Evolutionary conservation across 2,113 vertebrate species (phyloP).

Genomic region (Neogale vison): DNA sequence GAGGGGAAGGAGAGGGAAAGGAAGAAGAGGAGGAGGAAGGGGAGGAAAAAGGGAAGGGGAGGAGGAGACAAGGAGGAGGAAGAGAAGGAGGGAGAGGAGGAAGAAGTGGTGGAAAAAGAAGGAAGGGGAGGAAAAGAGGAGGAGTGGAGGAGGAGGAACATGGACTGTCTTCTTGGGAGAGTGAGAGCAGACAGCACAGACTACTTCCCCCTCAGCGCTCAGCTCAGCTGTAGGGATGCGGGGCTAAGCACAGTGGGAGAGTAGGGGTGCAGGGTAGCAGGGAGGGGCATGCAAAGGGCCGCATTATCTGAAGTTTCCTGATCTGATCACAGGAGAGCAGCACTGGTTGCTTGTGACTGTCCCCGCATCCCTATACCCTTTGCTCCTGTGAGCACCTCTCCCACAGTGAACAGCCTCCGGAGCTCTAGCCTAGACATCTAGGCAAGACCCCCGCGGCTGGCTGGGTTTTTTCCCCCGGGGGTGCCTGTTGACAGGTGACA

Average conservation of each 20-base stretch:
- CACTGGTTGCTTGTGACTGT: not conserved
- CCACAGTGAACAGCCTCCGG: too few relatives aligned
- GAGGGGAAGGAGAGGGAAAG: too few relatives aligned
- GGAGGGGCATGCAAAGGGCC: rapidly evolving
- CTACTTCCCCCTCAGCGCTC: not conserved
- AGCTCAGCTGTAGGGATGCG: rapidly evolving
- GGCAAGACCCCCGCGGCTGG: not conserved
- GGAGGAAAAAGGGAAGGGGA: too few relatives aligned
- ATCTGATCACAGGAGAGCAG: not conserved
- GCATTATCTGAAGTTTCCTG: not conserved
- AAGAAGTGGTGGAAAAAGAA: too few relatives aligned
- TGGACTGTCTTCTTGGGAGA: not conserved
- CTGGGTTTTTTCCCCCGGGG: not conserved
- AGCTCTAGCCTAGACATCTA: not conserved
- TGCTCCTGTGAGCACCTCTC: not conserved
- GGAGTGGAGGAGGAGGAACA: not conserved
- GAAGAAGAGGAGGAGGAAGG: too few relatives aligned
- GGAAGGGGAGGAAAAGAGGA: too few relatives aligned
- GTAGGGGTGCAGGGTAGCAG: rapidly evolving
- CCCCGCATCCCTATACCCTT: too few relatives aligned
- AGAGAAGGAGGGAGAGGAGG: not conserved
- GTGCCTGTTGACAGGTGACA: conserved; percentile 44
- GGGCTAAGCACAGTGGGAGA: too few relatives aligned
- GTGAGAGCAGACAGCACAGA: not conserved
- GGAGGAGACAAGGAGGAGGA: not conserved